phyloP scores from a whole-genome alignment of 2,888 invertebrate species.

The Crossocerus cetratus region DNA sequence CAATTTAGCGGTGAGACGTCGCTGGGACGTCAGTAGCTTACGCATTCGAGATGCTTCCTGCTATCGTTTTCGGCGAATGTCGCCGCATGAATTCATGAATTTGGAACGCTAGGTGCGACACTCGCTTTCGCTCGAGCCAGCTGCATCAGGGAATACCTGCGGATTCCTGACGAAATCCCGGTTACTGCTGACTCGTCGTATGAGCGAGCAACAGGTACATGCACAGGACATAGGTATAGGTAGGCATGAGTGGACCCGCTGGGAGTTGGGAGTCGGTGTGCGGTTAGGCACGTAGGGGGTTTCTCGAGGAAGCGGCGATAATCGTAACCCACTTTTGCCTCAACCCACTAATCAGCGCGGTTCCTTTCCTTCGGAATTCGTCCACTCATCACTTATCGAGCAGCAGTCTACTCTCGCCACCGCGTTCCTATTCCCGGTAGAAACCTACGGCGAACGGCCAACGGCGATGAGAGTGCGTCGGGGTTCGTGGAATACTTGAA shows the following conservation, averaged over 20 bases:
- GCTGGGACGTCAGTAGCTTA: conserved; percentile 13
- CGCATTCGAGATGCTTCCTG: background rate
- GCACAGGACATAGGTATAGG: background rate
- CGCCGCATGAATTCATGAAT: too few species aligned
- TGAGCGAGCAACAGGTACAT: conserved; percentile 26
- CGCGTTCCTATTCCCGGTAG: background rate
- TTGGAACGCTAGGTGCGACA: too few species aligned
- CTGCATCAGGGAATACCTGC: conserved; percentile 59
- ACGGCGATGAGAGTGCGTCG: too few species aligned
- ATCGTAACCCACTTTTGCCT: conserved; percentile 56
- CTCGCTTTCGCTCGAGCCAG: conserved; percentile 23
- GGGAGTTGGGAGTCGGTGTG: conserved; percentile 51
- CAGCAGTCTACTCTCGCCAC: background rate
- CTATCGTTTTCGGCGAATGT: too few species aligned
- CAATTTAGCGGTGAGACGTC: too few species aligned
- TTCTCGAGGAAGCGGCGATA: conserved; percentile 54
- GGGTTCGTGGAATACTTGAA: background rate
- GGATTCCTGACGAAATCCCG: conserved; percentile 62
- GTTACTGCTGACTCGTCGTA: conserved; percentile 64
- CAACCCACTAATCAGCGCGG: conserved; percentile 11
- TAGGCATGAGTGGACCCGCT: conserved; percentile 48
- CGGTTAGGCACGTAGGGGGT: conserved; percentile 50
- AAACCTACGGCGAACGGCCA: background rate
- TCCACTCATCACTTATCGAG: conserved; percentile 48
- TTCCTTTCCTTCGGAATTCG: conserved; percentile 46